Conservation (phyloP, 2,113 vertebrate species). For the Equus quagga region DNA sequence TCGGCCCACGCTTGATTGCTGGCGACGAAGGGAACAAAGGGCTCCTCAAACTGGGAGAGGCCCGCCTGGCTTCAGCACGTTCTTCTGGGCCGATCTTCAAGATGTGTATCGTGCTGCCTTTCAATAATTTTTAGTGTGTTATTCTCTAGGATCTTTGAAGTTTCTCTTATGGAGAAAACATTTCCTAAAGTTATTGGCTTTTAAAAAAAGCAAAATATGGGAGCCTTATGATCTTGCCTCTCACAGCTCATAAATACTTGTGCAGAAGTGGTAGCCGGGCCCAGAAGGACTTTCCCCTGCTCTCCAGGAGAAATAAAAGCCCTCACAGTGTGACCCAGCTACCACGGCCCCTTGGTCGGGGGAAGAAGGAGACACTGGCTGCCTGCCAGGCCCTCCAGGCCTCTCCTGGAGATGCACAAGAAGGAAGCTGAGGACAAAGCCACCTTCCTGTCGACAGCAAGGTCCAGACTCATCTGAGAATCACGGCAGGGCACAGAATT, state of each 20-base stretch:
- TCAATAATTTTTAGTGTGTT: constrained; percentile 30
- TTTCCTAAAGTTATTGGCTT: constrained; percentile 73
- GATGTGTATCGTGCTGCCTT: background rate
- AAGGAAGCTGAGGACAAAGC: background rate
- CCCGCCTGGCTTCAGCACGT: background rate
- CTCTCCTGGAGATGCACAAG: background rate
- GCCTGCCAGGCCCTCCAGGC: background rate
- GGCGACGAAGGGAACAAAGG: constrained; percentile 6
- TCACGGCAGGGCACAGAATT: rapidly evolving
- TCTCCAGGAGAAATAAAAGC: background rate
- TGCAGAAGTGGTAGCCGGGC: constrained; percentile 37
- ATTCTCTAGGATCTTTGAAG: constrained; percentile 72
- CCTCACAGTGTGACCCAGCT: no score
- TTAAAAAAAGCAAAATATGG: constrained; percentile 51
- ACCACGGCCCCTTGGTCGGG: background rate
- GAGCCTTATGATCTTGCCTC: constrained; percentile 61
- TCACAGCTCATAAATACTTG: constrained; percentile 71
- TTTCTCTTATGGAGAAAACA: constrained; percentile 76
- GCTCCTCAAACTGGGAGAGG: background rate
- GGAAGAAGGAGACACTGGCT: rapidly evolving
- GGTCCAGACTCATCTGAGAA: background rate
- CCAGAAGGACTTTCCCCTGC: background rate
- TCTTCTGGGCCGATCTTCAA: constrained; percentile 50
- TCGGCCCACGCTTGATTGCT: background rate
- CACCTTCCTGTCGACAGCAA: background rate